Evolutionary conservation across 1,140 invertebrate species (phyloP).

Genomic region (Galleria mellonella): DNA sequence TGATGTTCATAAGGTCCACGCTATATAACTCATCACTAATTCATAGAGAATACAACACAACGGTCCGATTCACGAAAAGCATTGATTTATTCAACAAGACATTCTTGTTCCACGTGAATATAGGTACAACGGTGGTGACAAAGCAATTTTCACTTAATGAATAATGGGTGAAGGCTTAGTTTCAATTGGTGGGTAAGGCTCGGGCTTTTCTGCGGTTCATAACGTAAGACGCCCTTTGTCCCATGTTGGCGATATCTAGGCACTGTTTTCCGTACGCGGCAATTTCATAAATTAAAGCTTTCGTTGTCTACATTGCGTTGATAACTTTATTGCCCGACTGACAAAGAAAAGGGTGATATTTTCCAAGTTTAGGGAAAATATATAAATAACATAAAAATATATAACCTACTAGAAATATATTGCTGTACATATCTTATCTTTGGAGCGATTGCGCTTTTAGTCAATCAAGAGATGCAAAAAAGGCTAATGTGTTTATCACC

Average conservation of each 20-base stretch:
- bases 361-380: too few species aligned
- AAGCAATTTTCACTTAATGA: slow-evolving; percentile 20
- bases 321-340: too few species aligned
- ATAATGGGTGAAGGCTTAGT: slow-evolving; percentile 24
- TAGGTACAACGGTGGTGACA: slow-evolving; percentile 5
- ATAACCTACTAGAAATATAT: too few species aligned
- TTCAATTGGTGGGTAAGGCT: slow-evolving; percentile 18
- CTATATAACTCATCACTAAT: background rate
- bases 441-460: too few species aligned
- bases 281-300: slow-evolving; percentile 49
- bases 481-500: too few species aligned
- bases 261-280: slow-evolving; percentile 5
- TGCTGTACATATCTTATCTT: too few species aligned
- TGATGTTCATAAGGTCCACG: background rate
- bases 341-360: too few species aligned
- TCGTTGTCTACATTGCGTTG: slow-evolving; percentile 2
- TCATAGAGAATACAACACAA: slow-evolving; percentile 9
- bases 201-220: slow-evolving; percentile 7
- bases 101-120: too few species aligned
- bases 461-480: too few species aligned
- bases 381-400: too few species aligned
- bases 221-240: slow-evolving; percentile 17
- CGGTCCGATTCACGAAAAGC: slow-evolving; percentile 18
- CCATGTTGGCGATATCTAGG: background rate
- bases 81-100: slow-evolving; percentile 28